These are phyloP conservation scores for Paramormyrops kingsleyae DNA, from an alignment of 2,113 vertebrate species.

Conservation along the genomic window DNA sequence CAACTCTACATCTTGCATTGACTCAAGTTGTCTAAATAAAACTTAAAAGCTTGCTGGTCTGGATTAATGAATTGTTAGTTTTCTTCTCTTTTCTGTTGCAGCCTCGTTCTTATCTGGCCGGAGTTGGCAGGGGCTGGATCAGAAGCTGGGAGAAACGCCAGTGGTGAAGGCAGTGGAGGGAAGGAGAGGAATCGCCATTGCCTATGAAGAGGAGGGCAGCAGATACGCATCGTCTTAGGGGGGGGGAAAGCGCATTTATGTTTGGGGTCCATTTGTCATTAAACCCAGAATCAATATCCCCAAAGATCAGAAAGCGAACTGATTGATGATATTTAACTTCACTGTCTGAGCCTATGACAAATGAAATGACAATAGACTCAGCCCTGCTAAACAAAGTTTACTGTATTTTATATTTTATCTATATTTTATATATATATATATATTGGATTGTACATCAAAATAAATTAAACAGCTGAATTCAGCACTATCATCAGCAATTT, in stretches of 20 bases:
- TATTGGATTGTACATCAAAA: background rate
- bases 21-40: background rate
- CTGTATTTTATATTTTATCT: background rate
- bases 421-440: no score
- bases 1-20: background rate
- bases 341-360: background rate
- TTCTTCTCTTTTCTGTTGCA: conserved; percentile 36
- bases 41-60: background rate
- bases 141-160: conserved; percentile 73
- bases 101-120: conserved; percentile 79
- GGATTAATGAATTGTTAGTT: background rate
- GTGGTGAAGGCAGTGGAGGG: conserved; percentile 73
- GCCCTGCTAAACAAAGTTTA: background rate
- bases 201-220: conserved; percentile 81
- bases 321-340: background rate
- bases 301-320: background rate
- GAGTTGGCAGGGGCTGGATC: conserved; percentile 87
- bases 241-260: background rate
- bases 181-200: conserved; percentile 85
- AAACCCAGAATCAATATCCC: background rate
- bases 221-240: background rate
- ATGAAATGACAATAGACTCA: background rate
- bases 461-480: background rate
- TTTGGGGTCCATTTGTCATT: background rate
- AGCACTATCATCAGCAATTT: background rate